These are phyloP conservation scores for Brevimyrus niger DNA, from an alignment of 2,113 vertebrate genomes.

Conservation along the genomic window DNA sequence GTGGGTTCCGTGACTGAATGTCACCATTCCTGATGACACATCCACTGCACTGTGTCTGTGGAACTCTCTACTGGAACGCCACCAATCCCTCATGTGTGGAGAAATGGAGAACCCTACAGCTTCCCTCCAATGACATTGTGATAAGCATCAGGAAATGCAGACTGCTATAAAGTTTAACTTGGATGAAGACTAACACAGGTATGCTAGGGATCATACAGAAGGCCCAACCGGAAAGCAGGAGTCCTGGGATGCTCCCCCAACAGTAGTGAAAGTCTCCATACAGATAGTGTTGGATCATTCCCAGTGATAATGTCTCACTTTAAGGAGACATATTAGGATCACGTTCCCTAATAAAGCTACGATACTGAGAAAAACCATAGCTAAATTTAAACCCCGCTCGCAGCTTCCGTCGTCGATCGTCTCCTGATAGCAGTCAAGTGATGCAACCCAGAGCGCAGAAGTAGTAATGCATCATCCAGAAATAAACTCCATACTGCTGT, in stretches of 20 bases:
- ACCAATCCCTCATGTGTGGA: not conserved
- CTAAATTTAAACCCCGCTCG: not conserved
- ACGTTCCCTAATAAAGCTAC: not conserved
- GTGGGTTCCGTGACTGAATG: not conserved
- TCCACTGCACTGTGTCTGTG: not conserved
- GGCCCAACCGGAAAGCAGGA: not conserved
- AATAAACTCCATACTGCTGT: not conserved
- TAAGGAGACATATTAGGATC: not conserved
- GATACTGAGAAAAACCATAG: not conserved
- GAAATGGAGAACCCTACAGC: not conserved
- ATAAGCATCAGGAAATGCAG: not conserved
- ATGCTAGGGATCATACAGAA: not conserved
- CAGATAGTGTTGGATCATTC: too few relatives aligned
- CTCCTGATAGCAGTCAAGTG: conserved; percentile 14
- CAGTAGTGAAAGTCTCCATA: not conserved
- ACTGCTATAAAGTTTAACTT: not conserved
- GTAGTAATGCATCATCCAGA: not conserved
- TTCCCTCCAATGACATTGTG: not conserved
- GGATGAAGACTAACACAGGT: not conserved
- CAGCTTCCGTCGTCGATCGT: conserved; percentile 8
- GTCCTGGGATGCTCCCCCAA: not conserved
- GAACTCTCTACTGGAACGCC: not conserved
- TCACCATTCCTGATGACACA: not conserved
- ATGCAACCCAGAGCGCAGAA: not conserved
- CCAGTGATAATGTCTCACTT: not conserved